Percentiles rank a stretch among this genome's conserved stretches.
These are phyloP conservation scores for Brachionus plicatilis DNA, from an alignment of 1,140 invertebrate genomes.

Conservation along the genomic window DNA sequence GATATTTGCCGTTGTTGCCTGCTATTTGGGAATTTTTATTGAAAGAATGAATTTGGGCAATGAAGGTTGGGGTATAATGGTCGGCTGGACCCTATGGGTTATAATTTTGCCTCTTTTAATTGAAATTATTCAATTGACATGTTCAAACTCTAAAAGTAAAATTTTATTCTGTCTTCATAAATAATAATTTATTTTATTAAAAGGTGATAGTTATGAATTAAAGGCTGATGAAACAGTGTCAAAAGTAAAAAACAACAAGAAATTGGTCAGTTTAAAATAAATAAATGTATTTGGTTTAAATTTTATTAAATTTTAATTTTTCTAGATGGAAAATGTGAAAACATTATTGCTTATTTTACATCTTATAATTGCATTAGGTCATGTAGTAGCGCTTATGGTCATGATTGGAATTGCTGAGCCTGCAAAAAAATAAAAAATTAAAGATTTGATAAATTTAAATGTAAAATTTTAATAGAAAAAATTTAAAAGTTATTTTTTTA, in stretches of 20 bases:
- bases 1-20: neutral
- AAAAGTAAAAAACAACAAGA: neutral
- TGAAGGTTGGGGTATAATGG: constrained; percentile 19
- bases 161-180: neutral
- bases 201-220: neutral
- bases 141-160: neutral
- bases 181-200: neutral
- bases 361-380: neutral
- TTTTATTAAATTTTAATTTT: neutral
- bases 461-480: too few relatives aligned
- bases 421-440: too few relatives aligned
- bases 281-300: neutral
- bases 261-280: neutral
- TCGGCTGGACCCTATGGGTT: constrained; percentile 16
- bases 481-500: too few relatives aligned
- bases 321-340: neutral
- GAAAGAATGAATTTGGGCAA: constrained; percentile 14
- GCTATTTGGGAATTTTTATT: constrained; percentile 26
- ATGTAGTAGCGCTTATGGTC: neutral
- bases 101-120: neutral
- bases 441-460: neutral
- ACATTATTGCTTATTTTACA: neutral
- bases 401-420: constrained; percentile 6
- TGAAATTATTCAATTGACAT: neutral
- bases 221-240: neutral